A percentile compares a stretch with the other conserved stretches of the same genome.
Evolutionary conservation across 2,113 vertebrate species (phyloP).

Genomic region (Platichthys flesus): DNA sequence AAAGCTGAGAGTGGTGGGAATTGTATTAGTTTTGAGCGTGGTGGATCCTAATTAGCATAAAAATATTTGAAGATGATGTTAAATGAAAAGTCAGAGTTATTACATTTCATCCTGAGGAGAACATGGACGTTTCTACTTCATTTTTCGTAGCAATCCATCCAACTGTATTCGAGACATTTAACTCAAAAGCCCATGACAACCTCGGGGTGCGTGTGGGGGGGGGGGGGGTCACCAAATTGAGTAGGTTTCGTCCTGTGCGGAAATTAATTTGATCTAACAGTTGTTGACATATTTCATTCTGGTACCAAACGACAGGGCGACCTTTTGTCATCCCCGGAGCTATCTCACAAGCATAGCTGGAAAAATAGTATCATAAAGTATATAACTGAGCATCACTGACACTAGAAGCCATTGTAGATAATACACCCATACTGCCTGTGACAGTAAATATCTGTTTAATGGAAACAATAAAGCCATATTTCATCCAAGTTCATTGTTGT

Average conservation of each 20-base stretch:
- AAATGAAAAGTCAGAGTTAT: conserved; percentile 1
- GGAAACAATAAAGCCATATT: conserved; percentile 46
- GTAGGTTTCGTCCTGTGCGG: neutral
- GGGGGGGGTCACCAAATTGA: neutral
- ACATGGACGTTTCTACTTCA: neutral
- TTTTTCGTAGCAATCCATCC: neutral
- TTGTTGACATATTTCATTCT: conserved; percentile 29
- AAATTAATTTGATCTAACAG: conserved; percentile 4
- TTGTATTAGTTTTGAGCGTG: no score
- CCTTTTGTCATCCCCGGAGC: conserved; percentile 12
- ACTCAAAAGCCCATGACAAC: neutral
- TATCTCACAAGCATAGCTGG: neutral
- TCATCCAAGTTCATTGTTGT: conserved; percentile 46
- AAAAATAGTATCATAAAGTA: conserved; percentile 25
- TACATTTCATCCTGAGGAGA: neutral
- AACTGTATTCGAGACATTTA: neutral
- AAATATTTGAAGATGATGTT: no score
- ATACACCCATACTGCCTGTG: conserved; percentile 6
- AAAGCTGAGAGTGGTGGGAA: neutral
- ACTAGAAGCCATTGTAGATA: conserved; percentile 10
- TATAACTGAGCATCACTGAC: conserved; percentile 21
- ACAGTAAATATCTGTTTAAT: conserved; percentile 24
- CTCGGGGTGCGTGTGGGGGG: neutral
- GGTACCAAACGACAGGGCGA: neutral
- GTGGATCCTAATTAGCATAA: no score